Percentiles rank a stretch among this genome's conserved stretches.
Conservation (phyloP, 2,888 invertebrate genomes). For the Ichneumon xanthorius region DNA sequence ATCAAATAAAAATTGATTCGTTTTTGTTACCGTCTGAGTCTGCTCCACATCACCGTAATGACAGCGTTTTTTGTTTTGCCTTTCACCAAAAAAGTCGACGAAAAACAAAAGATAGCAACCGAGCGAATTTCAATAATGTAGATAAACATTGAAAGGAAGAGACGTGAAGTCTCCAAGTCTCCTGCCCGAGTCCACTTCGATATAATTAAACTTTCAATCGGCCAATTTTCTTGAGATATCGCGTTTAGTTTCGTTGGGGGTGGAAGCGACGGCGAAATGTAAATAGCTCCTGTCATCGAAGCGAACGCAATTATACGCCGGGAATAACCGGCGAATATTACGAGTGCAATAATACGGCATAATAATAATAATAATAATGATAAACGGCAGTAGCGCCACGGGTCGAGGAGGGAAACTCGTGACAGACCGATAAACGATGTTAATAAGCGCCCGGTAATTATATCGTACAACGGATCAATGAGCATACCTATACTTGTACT, state of each 20-base stretch:
- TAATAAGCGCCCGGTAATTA: slow-evolving; percentile 58
- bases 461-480: slow-evolving; percentile 36
- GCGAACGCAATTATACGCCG: slow-evolving; percentile 43
- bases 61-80: too few relatives aligned
- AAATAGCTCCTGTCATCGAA: slow-evolving; percentile 35
- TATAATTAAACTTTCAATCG: slow-evolving; percentile 38
- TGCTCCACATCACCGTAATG: too few relatives aligned
- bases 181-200: neutral
- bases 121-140: too few relatives aligned
- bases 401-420: slow-evolving; percentile 4
- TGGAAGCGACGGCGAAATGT: slow-evolving; percentile 7
- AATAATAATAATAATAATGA: slow-evolving; percentile 43
- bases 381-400: slow-evolving; percentile 10
- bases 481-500: neutral
- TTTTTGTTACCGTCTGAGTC: too few relatives aligned
- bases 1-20: too few relatives aligned
- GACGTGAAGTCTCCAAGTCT: too few relatives aligned
- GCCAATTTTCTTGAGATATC: slow-evolving; percentile 28
- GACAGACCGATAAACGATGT: slow-evolving; percentile 57
- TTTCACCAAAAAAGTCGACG: neutral
- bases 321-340: slow-evolving; percentile 44
- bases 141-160: too few relatives aligned
- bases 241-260: slow-evolving; percentile 1
- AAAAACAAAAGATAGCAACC: neutral
- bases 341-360: slow-evolving; percentile 50